Evolutionary conservation across 2,888 invertebrate genomes (phyloP), one percentile per base, ranked within the genome.

Genomic region (Apamea monoglypha): DNA sequence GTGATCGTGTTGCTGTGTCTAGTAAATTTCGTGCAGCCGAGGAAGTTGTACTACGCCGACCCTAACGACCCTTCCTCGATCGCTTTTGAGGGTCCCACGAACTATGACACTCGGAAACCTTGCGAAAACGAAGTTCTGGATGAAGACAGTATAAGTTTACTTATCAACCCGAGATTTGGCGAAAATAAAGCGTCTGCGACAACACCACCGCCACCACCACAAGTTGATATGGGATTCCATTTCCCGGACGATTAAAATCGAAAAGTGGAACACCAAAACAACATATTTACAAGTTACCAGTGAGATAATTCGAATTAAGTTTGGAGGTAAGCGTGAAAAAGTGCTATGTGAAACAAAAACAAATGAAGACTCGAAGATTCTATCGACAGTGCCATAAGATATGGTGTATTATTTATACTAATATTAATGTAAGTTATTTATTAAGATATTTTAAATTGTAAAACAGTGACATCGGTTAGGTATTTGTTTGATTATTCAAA

Each of bases 1-100:
- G 78, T 86, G 71, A 63, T 89, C 67, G 77, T 90, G 40, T 14
- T 90, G 21, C 66, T 89, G 67, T 90, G 80, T 29, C 32, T 90
- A 16, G 40, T 90, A 16, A 84, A 76, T 50, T 61, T 89, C 8
- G 89, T 69, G n/a, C 87, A 85, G 12, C 72, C 80, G 3, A 90
- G 53, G 86, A 87, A 68, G 68, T 59, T 92, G 4, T 95, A 94
- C 77, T 94, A 91, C 80, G 91, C 93, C 0, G 88, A 91, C 70
- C 85, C 87, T 7, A 78, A 89, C 0, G 92, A 92, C 76, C 94
- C 94, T 0, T 84, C 91, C 47, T 92, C 93, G 0, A 95, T 95
- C 21, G 94, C 93, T 0, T 95, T 95, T 67, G 92, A 93, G 0
- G 95, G 92, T 3, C 95, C 94, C 0, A 95, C 95, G 0, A 95